phyloP scores from a whole-genome alignment of 2,797 vertebrate genomes.

The Myioborus miniatus region DNA sequence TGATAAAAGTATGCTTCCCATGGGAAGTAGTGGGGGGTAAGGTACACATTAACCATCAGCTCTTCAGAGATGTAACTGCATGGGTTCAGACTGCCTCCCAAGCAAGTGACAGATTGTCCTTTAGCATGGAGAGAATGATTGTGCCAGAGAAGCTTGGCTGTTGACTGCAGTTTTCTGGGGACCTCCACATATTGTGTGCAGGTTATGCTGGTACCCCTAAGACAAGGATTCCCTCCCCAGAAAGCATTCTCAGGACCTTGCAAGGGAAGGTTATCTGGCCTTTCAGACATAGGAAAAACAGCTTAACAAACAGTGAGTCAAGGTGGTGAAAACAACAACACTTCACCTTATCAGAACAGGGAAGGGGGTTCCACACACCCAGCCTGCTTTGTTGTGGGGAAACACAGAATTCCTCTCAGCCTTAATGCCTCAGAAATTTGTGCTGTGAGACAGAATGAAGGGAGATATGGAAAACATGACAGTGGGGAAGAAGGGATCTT shows the following conservation, averaged over 20 bases:
- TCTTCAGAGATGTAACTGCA: neutral
- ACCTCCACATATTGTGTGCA: neutral
- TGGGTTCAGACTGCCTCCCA: neutral
- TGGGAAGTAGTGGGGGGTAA: neutral
- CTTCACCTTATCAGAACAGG: accelerated
- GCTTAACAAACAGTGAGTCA: neutral
- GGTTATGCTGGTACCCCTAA: neutral
- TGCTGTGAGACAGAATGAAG: neutral
- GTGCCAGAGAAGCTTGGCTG: neutral
- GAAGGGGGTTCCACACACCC: neutral
- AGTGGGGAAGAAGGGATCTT: neutral
- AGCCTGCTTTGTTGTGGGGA: neutral
- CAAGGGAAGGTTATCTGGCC: neutral
- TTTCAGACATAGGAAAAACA: neutral
- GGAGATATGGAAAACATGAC: neutral
- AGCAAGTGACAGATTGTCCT: neutral
- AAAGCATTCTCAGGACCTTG: neutral
- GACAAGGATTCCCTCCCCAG: neutral
- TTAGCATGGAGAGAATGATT: neutral
- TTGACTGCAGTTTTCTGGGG: neutral
- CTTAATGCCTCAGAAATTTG: neutral
- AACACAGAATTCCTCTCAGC: neutral
- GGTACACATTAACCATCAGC: neutral
- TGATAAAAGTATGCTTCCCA: neutral
- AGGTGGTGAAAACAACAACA: neutral